Conservation (phyloP, 2,888 invertebrate species). For the Sarcophaga rosellei region DNA sequence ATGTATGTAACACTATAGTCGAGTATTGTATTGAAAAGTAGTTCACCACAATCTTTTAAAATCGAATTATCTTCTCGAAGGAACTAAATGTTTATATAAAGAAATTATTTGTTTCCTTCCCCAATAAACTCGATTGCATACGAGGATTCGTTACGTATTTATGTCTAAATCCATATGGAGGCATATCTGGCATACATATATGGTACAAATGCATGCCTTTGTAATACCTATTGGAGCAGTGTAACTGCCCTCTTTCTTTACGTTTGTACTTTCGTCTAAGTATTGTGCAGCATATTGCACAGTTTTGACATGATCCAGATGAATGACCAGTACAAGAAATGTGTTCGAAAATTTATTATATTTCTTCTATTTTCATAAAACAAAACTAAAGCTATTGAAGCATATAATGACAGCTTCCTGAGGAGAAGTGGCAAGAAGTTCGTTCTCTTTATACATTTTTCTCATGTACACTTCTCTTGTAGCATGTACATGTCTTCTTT, state of each 20-base stretch:
- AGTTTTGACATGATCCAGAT: slow-evolving; percentile 51
- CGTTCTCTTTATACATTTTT: no score
- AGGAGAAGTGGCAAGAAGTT: not conserved
- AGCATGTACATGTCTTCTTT: no score
- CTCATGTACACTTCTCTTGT: no score
- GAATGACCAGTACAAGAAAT: slow-evolving; percentile 43
- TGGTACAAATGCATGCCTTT: not conserved
- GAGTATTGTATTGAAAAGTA: no score
- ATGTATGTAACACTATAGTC: no score
- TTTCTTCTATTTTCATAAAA: slow-evolving; percentile 30
- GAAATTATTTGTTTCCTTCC: not conserved
- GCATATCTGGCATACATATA: not conserved
- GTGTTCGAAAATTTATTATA: slow-evolving; percentile 34
- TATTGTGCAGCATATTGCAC: not conserved
- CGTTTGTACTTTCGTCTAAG: not conserved
- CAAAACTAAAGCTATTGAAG: slow-evolving; percentile 37
- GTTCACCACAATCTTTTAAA: no score
- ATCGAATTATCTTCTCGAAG: not conserved
- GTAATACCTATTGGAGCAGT: not conserved
- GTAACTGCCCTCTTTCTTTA: not conserved
- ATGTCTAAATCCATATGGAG: not conserved
- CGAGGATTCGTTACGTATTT: not conserved
- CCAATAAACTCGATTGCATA: not conserved
- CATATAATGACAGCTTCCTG: slow-evolving; percentile 13
- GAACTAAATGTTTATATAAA: not conserved